phyloP scores from a whole-genome alignment of 2,888 invertebrate species.

The Conomelus anceps region DNA sequence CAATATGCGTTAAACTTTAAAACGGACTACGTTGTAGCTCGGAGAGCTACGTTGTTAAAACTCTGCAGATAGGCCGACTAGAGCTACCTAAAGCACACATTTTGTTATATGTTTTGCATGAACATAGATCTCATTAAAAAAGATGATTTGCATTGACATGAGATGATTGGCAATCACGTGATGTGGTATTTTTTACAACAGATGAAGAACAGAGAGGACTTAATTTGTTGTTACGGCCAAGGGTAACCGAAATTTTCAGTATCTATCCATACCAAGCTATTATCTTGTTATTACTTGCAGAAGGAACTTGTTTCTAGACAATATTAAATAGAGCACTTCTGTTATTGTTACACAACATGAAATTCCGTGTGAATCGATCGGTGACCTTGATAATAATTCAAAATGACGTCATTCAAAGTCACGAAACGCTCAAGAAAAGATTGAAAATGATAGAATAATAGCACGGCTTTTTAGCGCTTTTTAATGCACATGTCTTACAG shows the following conservation, averaged over 20 bases:
- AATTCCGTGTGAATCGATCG: not conserved
- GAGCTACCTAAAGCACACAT: too few species aligned
- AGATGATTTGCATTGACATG: too few species aligned
- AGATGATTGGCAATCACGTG: not conserved
- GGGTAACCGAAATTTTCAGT: not conserved
- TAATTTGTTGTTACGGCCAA: not conserved
- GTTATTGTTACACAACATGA: not conserved
- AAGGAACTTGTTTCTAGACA: not conserved
- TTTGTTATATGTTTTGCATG: too few species aligned
- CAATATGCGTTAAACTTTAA: too few species aligned
- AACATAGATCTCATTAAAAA: too few species aligned
- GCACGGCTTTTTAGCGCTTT: not conserved
- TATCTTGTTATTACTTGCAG: not conserved
- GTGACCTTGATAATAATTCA: not conserved
- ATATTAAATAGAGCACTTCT: not conserved
- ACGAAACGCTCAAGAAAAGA: not conserved
- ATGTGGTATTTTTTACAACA: not conserved
- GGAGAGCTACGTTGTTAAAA: too few species aligned
- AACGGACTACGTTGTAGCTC: too few species aligned
- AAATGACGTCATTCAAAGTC: not conserved
- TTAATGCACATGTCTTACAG: too few species aligned
- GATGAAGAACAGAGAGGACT: not conserved
- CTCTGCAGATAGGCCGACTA: too few species aligned
- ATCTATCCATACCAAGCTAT: not conserved
- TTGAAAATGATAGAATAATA: not conserved